Conservation (phyloP, 2,113 vertebrate genomes). For the Thymallus thymallus region DNA sequence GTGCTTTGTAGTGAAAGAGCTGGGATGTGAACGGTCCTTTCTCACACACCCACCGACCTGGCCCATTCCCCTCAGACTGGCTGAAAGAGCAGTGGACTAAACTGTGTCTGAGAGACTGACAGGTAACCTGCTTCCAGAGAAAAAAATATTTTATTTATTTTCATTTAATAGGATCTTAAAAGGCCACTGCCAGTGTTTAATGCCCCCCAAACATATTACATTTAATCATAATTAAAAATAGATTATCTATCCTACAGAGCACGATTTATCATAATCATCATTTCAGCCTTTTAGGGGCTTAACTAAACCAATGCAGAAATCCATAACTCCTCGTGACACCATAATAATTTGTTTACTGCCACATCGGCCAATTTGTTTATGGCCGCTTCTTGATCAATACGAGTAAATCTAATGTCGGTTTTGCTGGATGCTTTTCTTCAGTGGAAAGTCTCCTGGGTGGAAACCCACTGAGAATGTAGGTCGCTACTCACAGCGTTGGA, state of each 20-base stretch:
- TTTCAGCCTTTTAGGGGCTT: slow-evolving; percentile 57
- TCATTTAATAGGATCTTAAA: slow-evolving; percentile 54
- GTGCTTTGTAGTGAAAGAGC: too few species aligned
- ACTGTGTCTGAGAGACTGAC: background rate
- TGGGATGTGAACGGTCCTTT: too few species aligned
- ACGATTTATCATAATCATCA: slow-evolving; percentile 67
- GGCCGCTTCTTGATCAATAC: slow-evolving; percentile 51
- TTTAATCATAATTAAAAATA: slow-evolving; percentile 71
- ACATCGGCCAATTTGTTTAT: slow-evolving; percentile 48
- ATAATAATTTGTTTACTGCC: slow-evolving; percentile 66
- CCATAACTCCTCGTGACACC: slow-evolving; percentile 63
- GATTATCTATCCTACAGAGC: slow-evolving; percentile 61
- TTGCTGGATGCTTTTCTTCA: slow-evolving; percentile 22
- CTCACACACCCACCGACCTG: background rate
- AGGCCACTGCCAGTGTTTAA: slow-evolving; percentile 44
- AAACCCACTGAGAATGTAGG: background rate
- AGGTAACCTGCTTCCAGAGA: background rate
- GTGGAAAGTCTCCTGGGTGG: background rate
- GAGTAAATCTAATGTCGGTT: slow-evolving; percentile 47
- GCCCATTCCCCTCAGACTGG: background rate
- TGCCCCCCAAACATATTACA: slow-evolving; percentile 62
- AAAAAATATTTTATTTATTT: slow-evolving; percentile 5
- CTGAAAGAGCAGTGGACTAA: background rate
- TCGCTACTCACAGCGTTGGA: background rate
- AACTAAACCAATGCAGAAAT: slow-evolving; percentile 61